Percentiles rank a stretch among this genome's conserved stretches.
phyloP scores from a whole-genome alignment of 2,888 invertebrate species.

The Nomada goodeniana region DNA sequence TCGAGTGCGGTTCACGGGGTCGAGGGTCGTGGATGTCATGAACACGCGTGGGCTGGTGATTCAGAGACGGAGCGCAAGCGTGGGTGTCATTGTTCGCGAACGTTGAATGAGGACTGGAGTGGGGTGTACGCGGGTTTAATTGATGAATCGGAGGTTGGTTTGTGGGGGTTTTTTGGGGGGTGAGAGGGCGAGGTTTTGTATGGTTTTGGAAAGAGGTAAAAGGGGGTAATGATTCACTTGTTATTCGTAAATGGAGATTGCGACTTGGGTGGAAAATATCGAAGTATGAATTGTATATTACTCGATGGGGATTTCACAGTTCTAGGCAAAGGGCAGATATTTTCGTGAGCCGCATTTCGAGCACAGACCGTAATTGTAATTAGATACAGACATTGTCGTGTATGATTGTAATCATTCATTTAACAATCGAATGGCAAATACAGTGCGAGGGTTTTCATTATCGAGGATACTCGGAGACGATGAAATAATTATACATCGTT shows the following conservation, averaged over 20 bases:
- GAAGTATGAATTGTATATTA: neutral
- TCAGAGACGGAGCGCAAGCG: slow-evolving; percentile 27
- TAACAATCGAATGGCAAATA: no score
- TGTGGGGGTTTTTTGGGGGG: neutral
- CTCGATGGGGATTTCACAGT: no score
- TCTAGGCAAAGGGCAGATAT: no score
- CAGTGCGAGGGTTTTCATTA: no score
- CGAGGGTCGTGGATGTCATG: slow-evolving; percentile 37
- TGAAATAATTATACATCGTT: no score
- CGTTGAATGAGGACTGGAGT: neutral
- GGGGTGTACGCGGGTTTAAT: neutral
- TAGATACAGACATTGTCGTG: no score
- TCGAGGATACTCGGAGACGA: no score
- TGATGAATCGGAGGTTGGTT: neutral
- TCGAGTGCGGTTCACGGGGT: slow-evolving; percentile 32
- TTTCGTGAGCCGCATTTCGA: no score
- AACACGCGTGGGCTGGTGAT: slow-evolving; percentile 25
- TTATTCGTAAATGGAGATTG: no score
- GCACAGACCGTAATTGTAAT: no score
- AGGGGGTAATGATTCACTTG: neutral
- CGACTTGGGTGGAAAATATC: neutral
- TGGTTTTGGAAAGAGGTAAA: neutral
- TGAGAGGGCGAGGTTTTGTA: neutral
- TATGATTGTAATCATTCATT: no score
- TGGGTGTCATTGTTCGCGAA: slow-evolving; percentile 37